A percentile compares a stretch with the other conserved stretches of the same genome.
These are phyloP conservation scores for Chrysopa pallens DNA, from an alignment of 1,140 invertebrate genomes.

Conservation along the genomic window DNA sequence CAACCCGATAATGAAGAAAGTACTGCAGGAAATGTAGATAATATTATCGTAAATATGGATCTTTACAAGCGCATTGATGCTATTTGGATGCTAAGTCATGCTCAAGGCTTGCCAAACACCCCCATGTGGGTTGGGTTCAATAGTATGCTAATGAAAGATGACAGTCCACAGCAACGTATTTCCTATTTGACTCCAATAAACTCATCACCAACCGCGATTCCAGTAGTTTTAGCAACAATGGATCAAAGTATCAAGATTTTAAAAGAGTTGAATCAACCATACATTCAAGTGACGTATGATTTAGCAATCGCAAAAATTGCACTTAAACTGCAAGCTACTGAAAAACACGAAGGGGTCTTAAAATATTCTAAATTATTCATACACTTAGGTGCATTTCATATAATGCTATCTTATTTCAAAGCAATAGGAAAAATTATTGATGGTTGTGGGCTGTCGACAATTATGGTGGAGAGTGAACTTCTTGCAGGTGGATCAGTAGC, in stretches of 20 bases:
- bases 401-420: slow-evolving; percentile 27
- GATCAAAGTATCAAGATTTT: slow-evolving; percentile 9
- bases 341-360: too few species aligned
- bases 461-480: slow-evolving; percentile 21
- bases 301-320: slow-evolving; percentile 22
- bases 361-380: slow-evolving; percentile 24
- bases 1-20: not conserved
- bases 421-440: slow-evolving; percentile 25
- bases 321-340: slow-evolving; percentile 18
- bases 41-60: not conserved
- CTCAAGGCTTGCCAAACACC: slow-evolving; percentile 5
- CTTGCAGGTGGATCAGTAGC: slow-evolving; percentile 15
- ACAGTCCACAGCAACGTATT: slow-evolving; percentile 9
- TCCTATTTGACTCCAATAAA: slow-evolving; percentile 17
- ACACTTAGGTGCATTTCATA: slow-evolving; percentile 26
- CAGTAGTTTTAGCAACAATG: slow-evolving; percentile 18
- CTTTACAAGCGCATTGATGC: slow-evolving; percentile 2
- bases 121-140: slow-evolving; percentile 14
- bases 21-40: too few species aligned
- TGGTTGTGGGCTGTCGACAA: slow-evolving; percentile 21
- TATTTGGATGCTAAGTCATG: slow-evolving; percentile 10
- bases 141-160: slow-evolving; percentile 6
- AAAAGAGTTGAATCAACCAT: slow-evolving; percentile 12
- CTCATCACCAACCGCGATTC: slow-evolving; percentile 13
- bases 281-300: slow-evolving; percentile 19